A percentile compares a stretch with the other conserved stretches of the same genome.
Conservation (phyloP, 2,113 vertebrate genomes). For the human (Homo sapiens) region DNA sequence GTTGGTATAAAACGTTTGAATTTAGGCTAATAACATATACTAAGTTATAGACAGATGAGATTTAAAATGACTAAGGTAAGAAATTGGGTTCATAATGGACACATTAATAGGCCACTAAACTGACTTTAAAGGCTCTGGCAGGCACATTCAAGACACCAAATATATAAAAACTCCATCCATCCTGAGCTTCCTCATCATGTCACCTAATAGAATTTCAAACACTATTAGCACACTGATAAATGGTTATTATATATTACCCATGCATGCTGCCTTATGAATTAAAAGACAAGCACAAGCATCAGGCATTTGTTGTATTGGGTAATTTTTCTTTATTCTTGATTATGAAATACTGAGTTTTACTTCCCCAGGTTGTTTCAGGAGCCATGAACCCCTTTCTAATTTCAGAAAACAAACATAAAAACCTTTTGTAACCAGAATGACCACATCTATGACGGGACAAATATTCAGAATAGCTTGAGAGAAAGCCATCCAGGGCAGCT, state of each 20-base stretch:
- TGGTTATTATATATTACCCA: conserved; percentile 59
- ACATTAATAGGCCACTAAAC: conserved; percentile 76
- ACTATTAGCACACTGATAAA: conserved; percentile 66
- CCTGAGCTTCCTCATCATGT: conserved; percentile 65
- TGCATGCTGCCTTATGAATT: conserved; percentile 45
- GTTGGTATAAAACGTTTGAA: conserved; percentile 78
- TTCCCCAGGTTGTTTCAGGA: neutral
- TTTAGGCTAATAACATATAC: conserved; percentile 75
- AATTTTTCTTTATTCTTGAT: conserved; percentile 10
- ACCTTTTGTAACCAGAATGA: neutral
- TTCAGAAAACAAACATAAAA: neutral
- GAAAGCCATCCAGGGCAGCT: neutral
- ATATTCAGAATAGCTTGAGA: neutral
- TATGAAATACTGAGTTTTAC: neutral
- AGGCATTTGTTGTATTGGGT: neutral
- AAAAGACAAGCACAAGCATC: conserved; percentile 48
- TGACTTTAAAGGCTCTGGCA: conserved; percentile 74
- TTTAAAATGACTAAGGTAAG: conserved; percentile 78
- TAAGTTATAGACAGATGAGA: conserved; percentile 76
- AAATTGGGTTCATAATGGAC: conserved; percentile 74
- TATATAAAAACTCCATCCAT: conserved; percentile 67
- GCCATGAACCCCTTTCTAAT: neutral
- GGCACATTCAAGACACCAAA: conserved; percentile 71
- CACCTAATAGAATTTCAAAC: conserved; percentile 73
- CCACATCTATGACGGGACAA: neutral